Evolutionary conservation across 2,888 invertebrate genomes (phyloP), one percentile per base, ranked within the genome.

Genomic region (Hyalella azteca): DNA sequence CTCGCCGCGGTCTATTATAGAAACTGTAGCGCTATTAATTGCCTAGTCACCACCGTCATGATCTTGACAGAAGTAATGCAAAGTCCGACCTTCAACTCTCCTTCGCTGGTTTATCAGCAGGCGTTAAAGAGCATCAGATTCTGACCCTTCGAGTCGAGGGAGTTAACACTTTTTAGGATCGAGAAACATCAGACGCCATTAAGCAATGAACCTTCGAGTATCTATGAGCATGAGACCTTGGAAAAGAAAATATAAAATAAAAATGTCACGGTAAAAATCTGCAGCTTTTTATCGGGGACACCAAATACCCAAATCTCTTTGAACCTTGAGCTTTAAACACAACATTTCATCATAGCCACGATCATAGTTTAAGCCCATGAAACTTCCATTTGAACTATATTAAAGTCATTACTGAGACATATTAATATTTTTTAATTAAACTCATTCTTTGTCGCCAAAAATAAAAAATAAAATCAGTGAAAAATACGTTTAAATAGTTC

Each of bases 61-160:
- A 66, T 66, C 66, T 66, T 66, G 66, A 66, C 66, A 66, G 66
- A 66, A 66, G 66, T 32, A 32, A 36, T 66, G 36, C 66, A 29
- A 36, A 36, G 26, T 7, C 36, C 66, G 36, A 66, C 66, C 66
- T 66, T 66, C 66, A 66, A 66, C 66, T 66, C 66, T 66, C 66
- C 66, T 66, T 66, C 66, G 36, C 66, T 66, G 66, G 66, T 36
- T 66, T 66, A 66, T 66, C 66, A 66, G 66, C 32, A 5, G 29
- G 19, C 7, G 19, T 29, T 29, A 36, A 66, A 66, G 66, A 36
- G 66, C 66, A 66, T 32, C 66, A 15, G 66, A 36, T 36, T 26
- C 54, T 11, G 29, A 29, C 54, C 9, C 54, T 9, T 9, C 54
- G 26, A 54, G 22, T 54, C 26, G 54, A 29, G 29, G 54, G 54